These are phyloP conservation scores for Poeciliopsis turrubarensis DNA, from an alignment of 2,113 vertebrate species.

Conservation along the genomic window DNA sequence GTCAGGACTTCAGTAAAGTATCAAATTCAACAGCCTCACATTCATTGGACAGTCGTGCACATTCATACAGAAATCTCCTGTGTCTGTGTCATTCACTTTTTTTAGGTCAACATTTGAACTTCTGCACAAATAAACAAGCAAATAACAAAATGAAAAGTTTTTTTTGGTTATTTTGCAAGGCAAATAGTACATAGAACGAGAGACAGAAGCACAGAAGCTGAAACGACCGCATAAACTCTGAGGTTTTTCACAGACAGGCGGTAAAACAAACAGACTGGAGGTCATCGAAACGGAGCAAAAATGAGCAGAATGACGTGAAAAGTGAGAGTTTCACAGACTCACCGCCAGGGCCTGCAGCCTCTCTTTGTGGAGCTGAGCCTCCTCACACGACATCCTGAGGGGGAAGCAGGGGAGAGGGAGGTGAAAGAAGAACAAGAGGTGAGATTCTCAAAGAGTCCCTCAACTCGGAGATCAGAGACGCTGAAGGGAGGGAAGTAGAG, in stretches of 20 bases:
- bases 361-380: constrained; percentile 96
- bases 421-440: constrained; percentile 63
- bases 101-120: background rate
- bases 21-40: background rate
- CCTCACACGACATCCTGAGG: constrained; percentile 98
- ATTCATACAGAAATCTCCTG: background rate
- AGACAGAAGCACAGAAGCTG: background rate
- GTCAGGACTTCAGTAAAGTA: background rate
- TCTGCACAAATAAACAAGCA: background rate
- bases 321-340: constrained; percentile 79
- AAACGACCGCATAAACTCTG: constrained; percentile 14
- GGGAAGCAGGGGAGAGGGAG: constrained; percentile 75
- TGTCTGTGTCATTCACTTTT: background rate
- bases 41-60: background rate
- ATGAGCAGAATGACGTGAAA: constrained; percentile 55
- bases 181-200: background rate
- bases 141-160: no score
- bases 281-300: constrained; percentile 46
- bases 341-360: constrained; percentile 98
- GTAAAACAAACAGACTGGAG: constrained; percentile 28
- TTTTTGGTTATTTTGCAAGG: background rate
- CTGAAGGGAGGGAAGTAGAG: constrained; percentile 25
- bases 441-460: constrained; percentile 51
- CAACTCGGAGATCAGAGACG: constrained; percentile 23
- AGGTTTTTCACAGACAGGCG: constrained; percentile 12